Evolutionary conservation across 2,797 vertebrate genomes (phyloP).

Genomic region (Toxotes lorentzi): DNA sequence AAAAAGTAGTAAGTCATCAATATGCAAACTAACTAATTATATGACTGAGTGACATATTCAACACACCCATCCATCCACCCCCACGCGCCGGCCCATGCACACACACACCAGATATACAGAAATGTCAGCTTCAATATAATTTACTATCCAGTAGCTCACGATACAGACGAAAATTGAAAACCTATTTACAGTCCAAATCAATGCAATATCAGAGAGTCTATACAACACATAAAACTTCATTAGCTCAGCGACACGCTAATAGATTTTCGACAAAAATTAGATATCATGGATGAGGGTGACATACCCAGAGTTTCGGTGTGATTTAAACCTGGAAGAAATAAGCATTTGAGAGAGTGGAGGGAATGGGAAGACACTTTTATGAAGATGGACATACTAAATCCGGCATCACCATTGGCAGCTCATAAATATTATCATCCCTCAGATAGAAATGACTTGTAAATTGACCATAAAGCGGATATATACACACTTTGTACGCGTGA

Average conservation of each 20-base stretch:
- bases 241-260: constrained; percentile 67
- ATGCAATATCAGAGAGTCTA: constrained; percentile 70
- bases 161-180: constrained; percentile 73
- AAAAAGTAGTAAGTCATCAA: constrained; percentile 73
- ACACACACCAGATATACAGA: constrained; percentile 47
- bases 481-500: constrained; percentile 63
- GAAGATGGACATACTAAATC: constrained; percentile 80
- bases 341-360: constrained; percentile 33
- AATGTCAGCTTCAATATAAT: constrained; percentile 80
- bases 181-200: constrained; percentile 79
- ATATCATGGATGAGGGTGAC: constrained; percentile 60
- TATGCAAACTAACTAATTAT: constrained; percentile 83
- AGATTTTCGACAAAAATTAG: constrained; percentile 65
- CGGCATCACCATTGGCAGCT: constrained; percentile 66
- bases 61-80: constrained; percentile 48
- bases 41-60: constrained; percentile 75
- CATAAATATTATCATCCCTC: constrained; percentile 80
- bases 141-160: constrained; percentile 63
- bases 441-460: constrained; percentile 77
- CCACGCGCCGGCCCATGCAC: constrained; percentile 22
- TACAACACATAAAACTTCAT: constrained; percentile 75
- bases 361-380: constrained; percentile 72
- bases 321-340: constrained; percentile 66
- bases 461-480: constrained; percentile 71
- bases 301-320: constrained; percentile 52